Evolutionary conservation across 2,113 vertebrate genomes (phyloP).

Genomic region (Campylomormyrus numenius): DNA sequence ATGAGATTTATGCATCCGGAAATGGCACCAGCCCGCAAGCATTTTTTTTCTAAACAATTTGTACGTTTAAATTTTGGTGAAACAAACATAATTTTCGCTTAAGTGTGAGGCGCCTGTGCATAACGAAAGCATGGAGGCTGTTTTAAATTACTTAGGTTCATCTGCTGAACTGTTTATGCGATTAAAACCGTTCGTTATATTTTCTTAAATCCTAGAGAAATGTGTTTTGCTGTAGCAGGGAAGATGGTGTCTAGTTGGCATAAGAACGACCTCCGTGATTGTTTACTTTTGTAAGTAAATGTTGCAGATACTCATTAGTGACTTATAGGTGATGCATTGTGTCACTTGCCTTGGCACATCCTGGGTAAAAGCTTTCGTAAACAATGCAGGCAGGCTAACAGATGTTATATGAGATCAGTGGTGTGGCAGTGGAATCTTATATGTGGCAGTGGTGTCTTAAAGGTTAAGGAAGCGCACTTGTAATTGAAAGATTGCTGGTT

Average conservation of each 20-base stretch:
- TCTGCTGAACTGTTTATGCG: slow-evolving; percentile 23
- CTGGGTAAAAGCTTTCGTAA: neutral
- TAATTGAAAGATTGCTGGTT: no score
- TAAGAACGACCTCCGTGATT: slow-evolving; percentile 53
- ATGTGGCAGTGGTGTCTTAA: no score
- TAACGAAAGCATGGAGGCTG: slow-evolving; percentile 37
- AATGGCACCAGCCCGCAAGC: slow-evolving; percentile 46
- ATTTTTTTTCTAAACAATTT: slow-evolving; percentile 37
- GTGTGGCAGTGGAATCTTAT: no score
- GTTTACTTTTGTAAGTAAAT: neutral
- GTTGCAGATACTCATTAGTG: neutral
- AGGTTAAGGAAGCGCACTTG: no score
- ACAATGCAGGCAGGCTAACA: neutral
- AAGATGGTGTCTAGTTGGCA: slow-evolving; percentile 49
- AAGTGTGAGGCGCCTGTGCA: slow-evolving; percentile 31
- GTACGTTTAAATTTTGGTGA: slow-evolving; percentile 29
- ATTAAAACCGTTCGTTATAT: slow-evolving; percentile 37
- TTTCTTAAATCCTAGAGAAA: slow-evolving; percentile 34
- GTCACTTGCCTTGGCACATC: neutral
- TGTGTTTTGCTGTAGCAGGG: slow-evolving; percentile 32
- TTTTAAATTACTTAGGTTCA: slow-evolving; percentile 24
- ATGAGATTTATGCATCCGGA: slow-evolving; percentile 42
- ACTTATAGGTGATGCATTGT: neutral
- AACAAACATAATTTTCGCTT: slow-evolving; percentile 36
- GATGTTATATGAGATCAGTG: neutral